phyloP scores from a whole-genome alignment of 2,113 vertebrate species.

The Puffinus mauretanicus region DNA sequence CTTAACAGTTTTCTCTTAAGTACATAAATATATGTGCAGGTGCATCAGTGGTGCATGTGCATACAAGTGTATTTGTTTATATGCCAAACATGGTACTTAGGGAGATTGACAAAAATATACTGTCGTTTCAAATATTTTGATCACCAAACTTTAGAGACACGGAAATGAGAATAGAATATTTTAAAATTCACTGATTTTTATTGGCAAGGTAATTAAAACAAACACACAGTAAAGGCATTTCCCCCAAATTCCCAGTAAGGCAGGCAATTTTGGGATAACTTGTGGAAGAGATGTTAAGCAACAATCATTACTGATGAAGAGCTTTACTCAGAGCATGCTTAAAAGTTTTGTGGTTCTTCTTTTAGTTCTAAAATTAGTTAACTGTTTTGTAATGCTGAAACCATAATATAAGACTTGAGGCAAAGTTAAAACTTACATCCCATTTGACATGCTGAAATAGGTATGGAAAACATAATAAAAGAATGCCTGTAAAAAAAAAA shows the following conservation, averaged over 20 bases:
- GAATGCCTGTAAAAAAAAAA: neutral
- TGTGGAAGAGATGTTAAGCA: neutral
- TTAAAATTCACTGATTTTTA: slow-evolving; percentile 22
- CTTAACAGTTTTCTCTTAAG: neutral
- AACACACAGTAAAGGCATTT: neutral
- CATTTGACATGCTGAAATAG: neutral
- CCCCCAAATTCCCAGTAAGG: neutral
- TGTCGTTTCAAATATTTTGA: neutral
- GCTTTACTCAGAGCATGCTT: neutral
- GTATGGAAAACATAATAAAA: neutral
- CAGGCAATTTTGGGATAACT: neutral
- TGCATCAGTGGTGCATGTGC: neutral
- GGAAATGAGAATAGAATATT: neutral
- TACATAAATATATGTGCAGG: neutral
- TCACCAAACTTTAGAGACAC: neutral
- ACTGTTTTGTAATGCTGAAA: neutral
- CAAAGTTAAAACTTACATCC: neutral
- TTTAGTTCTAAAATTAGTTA: neutral
- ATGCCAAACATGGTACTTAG: neutral
- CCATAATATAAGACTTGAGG: neutral
- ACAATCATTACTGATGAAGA: neutral
- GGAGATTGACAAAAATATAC: neutral
- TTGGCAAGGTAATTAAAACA: slow-evolving; percentile 9
- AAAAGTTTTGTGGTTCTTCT: neutral
- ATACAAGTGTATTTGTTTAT: neutral